Evolutionary conservation across 1,140 invertebrate species (phyloP).

Genomic region (Drosophila hydei): DNA sequence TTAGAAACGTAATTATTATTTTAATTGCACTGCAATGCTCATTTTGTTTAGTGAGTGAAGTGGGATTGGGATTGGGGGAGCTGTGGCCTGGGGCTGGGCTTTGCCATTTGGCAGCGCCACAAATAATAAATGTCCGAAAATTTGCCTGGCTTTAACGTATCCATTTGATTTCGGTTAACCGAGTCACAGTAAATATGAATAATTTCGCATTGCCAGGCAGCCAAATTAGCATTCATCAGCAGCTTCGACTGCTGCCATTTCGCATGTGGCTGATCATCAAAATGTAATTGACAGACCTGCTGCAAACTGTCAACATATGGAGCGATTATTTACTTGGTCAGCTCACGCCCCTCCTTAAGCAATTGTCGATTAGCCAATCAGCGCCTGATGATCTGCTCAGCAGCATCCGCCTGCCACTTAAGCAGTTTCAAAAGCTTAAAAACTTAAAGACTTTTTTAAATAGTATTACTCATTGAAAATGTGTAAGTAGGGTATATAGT

Average conservation of each 20-base stretch:
- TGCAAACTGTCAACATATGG: too few relatives aligned
- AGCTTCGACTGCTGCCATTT: not conserved
- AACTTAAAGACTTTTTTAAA: too few relatives aligned
- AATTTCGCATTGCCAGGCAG: slow-evolving; percentile 38
- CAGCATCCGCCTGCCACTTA: not conserved
- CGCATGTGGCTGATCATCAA: not conserved
- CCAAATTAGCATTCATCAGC: slow-evolving; percentile 46
- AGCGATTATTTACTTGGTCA: too few relatives aligned
- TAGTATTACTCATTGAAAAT: too few relatives aligned
- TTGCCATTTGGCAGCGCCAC: slow-evolving; percentile 36
- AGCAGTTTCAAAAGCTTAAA: not conserved
- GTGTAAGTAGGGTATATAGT: too few relatives aligned
- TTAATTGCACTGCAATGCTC: slow-evolving; percentile 73
- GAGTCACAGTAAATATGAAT: slow-evolving; percentile 74
- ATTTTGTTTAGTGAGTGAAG: slow-evolving; percentile 55
- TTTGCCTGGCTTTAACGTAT: slow-evolving; percentile 38
- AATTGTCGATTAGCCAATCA: not conserved
- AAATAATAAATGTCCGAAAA: slow-evolving; percentile 74
- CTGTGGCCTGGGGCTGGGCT: too few relatives aligned
- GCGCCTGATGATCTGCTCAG: not conserved
- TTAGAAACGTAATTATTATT: slow-evolving; percentile 84
- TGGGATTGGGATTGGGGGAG: not conserved
- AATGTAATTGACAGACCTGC: not conserved
- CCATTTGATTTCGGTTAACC: slow-evolving; percentile 69
- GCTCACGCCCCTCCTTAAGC: not conserved